These are phyloP conservation scores for Orcinus orca DNA, from an alignment of 2,113 vertebrate genomes.

Conservation along the genomic window DNA sequence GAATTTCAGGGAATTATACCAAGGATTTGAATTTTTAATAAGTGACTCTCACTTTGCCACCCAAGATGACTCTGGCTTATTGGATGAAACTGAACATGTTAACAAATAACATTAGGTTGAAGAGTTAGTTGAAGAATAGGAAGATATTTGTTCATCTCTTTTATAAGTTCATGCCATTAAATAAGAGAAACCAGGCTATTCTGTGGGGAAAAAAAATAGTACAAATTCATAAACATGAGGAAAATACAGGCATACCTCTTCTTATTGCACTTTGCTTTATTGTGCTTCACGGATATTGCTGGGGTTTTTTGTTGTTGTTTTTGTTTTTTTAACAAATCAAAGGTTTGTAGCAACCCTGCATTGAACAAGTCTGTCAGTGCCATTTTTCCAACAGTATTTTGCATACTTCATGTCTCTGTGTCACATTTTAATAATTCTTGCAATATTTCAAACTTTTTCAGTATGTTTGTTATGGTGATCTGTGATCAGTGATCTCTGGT, in stretches of 20 bases:
- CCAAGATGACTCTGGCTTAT: neutral
- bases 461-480: neutral
- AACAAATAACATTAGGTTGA: constrained; percentile 32
- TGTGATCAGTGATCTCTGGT: neutral
- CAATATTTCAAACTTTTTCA: neutral
- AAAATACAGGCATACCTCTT: neutral
- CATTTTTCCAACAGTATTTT: neutral
- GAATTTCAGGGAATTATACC: constrained; percentile 20
- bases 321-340: neutral
- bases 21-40: constrained; percentile 39
- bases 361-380: neutral
- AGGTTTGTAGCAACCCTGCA: neutral
- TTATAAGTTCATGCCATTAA: neutral
- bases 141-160: constrained; percentile 20
- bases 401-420: neutral
- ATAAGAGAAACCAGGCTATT: neutral
- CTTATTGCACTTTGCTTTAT: neutral
- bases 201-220: neutral
- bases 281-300: neutral
- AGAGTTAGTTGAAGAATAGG: neutral
- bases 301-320: neutral
- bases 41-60: neutral
- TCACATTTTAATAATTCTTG: neutral
- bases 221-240: constrained; percentile 10
- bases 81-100: constrained; percentile 27